Conservation (phyloP, 2,888 invertebrate genomes). For the Tipula unca region DNA sequence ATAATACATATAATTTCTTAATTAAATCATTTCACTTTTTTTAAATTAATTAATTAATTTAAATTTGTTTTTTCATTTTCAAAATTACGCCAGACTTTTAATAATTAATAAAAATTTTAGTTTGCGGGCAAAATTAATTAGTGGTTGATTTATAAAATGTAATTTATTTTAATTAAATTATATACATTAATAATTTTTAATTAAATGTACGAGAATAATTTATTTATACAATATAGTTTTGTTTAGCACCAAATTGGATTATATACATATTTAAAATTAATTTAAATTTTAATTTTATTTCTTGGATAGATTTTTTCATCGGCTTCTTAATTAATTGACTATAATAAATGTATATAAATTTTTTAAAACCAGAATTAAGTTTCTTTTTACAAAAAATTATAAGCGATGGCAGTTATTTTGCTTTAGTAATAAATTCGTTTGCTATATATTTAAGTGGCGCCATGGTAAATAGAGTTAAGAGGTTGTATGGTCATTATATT, state of each 20-base stretch:
- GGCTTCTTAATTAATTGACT: not conserved
- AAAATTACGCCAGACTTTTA: not conserved
- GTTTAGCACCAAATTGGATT: not conserved
- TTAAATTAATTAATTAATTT: not conserved
- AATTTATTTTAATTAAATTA: no score
- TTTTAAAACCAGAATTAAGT: not conserved
- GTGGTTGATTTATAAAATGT: not conserved
- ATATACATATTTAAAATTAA: not conserved
- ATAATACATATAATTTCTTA: not conserved
- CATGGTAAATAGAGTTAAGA: not conserved
- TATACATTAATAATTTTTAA: no score
- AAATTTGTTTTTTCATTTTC: not conserved
- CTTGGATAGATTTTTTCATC: not conserved
- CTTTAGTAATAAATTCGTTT: not conserved
- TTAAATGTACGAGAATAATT: not conserved
- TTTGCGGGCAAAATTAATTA: not conserved
- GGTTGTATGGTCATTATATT: no score
- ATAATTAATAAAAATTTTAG: not conserved
- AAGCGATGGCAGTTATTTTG: not conserved
- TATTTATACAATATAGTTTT: not conserved
- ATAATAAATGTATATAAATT: no score
- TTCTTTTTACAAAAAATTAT: not conserved
- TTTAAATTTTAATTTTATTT: not conserved
- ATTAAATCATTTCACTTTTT: not conserved
- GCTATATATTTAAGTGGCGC: not conserved